Conservation (phyloP, 2,888 invertebrate species). For the Drosophila engyochracea region DNA sequence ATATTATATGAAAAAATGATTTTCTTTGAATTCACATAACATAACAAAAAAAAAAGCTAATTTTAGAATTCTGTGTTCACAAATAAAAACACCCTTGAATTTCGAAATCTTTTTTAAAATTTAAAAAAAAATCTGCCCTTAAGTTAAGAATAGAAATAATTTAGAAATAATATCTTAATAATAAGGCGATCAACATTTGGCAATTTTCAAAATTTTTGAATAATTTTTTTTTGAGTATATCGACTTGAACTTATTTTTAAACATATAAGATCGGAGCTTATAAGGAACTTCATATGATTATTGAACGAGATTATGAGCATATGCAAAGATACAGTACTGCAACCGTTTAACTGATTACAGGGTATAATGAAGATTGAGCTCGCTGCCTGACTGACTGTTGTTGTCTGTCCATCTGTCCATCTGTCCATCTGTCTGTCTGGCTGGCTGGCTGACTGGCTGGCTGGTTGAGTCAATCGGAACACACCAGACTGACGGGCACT, state of each 20-base stretch:
- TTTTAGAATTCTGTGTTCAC: neutral
- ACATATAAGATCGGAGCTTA: neutral
- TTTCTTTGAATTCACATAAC: neutral
- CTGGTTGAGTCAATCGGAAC: conserved; percentile 79
- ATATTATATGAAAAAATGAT: neutral
- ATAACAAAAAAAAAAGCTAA: neutral
- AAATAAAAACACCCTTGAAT: neutral
- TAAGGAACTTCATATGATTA: neutral
- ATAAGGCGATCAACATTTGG: neutral
- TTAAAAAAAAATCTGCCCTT: neutral
- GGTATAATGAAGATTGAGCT: conserved; percentile 35
- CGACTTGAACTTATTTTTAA: neutral
- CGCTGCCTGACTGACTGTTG: conserved; percentile 13
- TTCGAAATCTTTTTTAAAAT: neutral
- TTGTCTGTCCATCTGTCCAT: conserved; percentile 10
- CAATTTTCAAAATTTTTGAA: neutral
- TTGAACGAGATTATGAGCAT: neutral
- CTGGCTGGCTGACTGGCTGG: conserved; percentile 14
- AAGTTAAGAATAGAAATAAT: neutral
- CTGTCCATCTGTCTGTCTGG: conserved; percentile 14
- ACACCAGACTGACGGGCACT: conserved; percentile 83
- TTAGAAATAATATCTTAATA: neutral
- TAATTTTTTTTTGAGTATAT: neutral
- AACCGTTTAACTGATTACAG: conserved; percentile 2
- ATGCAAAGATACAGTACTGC: neutral